A percentile compares a stretch with the other conserved stretches of the same genome.
Evolutionary conservation across 2,113 vertebrate species (phyloP).

Genomic region (Aplodontia rufa): DNA sequence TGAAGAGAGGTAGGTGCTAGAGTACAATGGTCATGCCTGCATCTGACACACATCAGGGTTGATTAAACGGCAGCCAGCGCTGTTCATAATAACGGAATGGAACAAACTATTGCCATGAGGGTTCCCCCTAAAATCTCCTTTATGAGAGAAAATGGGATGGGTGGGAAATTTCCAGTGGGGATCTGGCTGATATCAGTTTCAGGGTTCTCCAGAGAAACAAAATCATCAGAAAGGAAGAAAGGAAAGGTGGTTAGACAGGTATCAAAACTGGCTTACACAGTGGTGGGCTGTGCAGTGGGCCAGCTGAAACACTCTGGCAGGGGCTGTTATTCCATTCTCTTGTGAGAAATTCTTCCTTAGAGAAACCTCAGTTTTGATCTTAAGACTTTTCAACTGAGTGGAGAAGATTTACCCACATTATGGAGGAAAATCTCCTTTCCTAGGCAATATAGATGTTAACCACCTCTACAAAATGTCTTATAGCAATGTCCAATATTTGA

Average conservation of each 20-base stretch:
- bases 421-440: constrained; percentile 2
- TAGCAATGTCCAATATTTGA: neutral
- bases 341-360: neutral
- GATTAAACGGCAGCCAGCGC: neutral
- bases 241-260: neutral
- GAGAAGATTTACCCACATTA: neutral
- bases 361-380: neutral
- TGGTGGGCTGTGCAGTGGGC: no score
- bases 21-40: neutral
- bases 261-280: neutral
- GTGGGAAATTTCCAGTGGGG: neutral
- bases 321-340: neutral
- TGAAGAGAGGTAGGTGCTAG: neutral
- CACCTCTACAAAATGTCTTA: neutral
- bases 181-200: neutral
- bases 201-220: neutral
- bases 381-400: neutral
- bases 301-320: neutral
- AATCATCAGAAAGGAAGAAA: neutral
- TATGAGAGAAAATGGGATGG: neutral
- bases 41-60: neutral
- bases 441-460: neutral
- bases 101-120: neutral
- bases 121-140: neutral
- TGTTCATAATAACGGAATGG: neutral